Percentiles rank a stretch among this genome's conserved stretches.
Conservation (phyloP, 2,797 vertebrate genomes). For the Notolepis coatsorum region DNA sequence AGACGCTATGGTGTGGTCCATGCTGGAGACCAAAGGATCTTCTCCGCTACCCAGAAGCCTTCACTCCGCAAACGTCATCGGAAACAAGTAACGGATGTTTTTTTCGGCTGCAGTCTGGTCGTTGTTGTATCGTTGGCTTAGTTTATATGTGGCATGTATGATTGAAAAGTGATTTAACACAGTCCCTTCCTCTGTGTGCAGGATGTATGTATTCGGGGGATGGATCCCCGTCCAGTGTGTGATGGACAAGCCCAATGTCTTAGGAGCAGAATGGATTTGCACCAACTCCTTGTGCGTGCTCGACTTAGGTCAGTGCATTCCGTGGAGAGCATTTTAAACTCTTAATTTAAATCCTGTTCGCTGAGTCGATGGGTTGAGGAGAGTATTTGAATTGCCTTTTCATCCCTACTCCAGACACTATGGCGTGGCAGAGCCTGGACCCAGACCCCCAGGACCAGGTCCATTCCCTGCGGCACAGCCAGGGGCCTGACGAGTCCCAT, state of each 20-base stretch:
- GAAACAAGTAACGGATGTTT: conserved; percentile 88
- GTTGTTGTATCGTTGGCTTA: background rate
- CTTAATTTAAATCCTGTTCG: background rate
- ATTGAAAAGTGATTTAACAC: background rate
- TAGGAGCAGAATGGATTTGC: conserved; percentile 92
- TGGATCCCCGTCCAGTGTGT: conserved; percentile 91
- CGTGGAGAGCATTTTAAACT: background rate
- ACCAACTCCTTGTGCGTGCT: conserved; percentile 90
- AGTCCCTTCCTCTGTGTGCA: conserved; percentile 58
- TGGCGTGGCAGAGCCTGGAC: conserved; percentile 87
- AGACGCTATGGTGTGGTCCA: conserved; percentile 96
- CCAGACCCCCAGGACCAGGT: conserved; percentile 74
- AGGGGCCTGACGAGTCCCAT: conserved; percentile 81
- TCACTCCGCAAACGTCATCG: conserved; percentile 93
- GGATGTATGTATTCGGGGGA: conserved; percentile 98
- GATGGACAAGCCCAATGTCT: conserved; percentile 70
- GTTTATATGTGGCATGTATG: background rate
- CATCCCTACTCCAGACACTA: conserved; percentile 80
- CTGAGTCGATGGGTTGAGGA: background rate
- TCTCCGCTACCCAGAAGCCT: conserved; percentile 93
- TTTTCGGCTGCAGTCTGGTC: conserved; percentile 37
- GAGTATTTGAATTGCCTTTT: background rate
- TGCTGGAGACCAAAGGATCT: conserved; percentile 86
- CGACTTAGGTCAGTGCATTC: conserved; percentile 87
- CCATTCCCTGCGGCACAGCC: conserved; percentile 48